Conservation (phyloP, 2,113 vertebrate genomes). For the Anolis carolinensis region DNA sequence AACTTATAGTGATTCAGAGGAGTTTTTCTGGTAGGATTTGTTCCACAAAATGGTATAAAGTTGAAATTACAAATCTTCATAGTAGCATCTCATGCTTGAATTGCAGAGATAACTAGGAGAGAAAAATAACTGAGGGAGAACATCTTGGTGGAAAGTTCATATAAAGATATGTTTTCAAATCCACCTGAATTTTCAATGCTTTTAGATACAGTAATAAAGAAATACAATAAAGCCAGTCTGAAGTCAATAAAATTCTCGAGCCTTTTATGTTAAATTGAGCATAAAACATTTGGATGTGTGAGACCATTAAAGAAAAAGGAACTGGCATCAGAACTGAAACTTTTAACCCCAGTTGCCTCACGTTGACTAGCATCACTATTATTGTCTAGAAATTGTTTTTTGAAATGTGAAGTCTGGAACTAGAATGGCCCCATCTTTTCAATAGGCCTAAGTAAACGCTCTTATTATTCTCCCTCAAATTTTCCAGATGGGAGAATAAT, state of each 20-base stretch:
- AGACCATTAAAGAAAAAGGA: not conserved
- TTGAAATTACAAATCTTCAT: not conserved
- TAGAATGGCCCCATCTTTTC: not conserved
- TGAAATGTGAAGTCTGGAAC: not conserved
- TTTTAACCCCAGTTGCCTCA: accelerated
- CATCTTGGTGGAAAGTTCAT: not conserved
- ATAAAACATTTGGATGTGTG: constrained; percentile 13
- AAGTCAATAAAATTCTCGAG: constrained; percentile 8
- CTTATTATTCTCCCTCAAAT: not conserved
- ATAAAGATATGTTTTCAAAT: not conserved
- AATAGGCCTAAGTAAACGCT: accelerated
- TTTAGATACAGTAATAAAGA: not conserved
- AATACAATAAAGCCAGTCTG: not conserved
- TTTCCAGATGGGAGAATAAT: not conserved
- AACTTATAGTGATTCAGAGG: too few relatives aligned
- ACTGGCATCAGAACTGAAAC: not conserved
- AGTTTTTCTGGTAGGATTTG: too few relatives aligned
- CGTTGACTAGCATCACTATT: not conserved
- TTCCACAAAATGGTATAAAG: not conserved
- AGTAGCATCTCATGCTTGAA: not conserved
- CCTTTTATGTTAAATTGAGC: constrained; percentile 13
- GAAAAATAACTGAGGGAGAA: not conserved
- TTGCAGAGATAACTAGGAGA: not conserved
- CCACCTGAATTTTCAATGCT: not conserved
- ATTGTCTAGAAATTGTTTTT: accelerated